phyloP scores from a whole-genome alignment of 2,888 invertebrate species.

The Brachypterus glaber region DNA sequence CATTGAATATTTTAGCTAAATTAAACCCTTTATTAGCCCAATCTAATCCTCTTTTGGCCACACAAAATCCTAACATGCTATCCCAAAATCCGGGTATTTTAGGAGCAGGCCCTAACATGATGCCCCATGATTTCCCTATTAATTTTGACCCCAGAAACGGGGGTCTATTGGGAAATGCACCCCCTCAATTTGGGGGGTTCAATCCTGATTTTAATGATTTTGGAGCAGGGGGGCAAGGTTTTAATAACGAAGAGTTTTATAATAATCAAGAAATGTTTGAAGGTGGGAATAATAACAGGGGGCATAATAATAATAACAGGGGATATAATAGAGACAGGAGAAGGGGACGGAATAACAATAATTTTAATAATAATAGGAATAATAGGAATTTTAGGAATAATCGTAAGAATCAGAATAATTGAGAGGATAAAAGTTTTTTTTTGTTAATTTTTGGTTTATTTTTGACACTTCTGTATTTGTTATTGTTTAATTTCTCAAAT shows the following conservation, averaged over 20 bases:
- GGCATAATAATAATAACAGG: constrained; percentile 19
- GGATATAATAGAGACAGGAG: constrained; percentile 27
- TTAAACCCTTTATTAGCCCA: constrained; percentile 33
- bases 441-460: constrained; percentile 26
- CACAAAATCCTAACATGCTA: constrained; percentile 41
- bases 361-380: constrained; percentile 26
- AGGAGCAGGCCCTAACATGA: constrained; percentile 45
- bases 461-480: too few species aligned
- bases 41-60: constrained; percentile 41
- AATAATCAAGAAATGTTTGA: constrained; percentile 21
- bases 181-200: constrained; percentile 18
- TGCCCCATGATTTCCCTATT: constrained; percentile 35
- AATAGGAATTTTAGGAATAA: constrained; percentile 28
- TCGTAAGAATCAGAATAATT: too few species aligned
- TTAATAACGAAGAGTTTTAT: constrained; percentile 43
- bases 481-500: too few species aligned
- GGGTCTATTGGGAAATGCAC: constrained; percentile 30
- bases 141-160: constrained; percentile 38
- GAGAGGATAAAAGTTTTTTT: too few species aligned
- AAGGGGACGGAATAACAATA: constrained; percentile 24
- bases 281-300: constrained; percentile 21
- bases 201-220: constrained; percentile 38
- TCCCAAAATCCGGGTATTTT: constrained; percentile 45
- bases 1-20: constrained; percentile 37
- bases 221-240: constrained; percentile 42